Conservation (phyloP, 2,888 invertebrate species). For the Xestia c-nigrum region DNA sequence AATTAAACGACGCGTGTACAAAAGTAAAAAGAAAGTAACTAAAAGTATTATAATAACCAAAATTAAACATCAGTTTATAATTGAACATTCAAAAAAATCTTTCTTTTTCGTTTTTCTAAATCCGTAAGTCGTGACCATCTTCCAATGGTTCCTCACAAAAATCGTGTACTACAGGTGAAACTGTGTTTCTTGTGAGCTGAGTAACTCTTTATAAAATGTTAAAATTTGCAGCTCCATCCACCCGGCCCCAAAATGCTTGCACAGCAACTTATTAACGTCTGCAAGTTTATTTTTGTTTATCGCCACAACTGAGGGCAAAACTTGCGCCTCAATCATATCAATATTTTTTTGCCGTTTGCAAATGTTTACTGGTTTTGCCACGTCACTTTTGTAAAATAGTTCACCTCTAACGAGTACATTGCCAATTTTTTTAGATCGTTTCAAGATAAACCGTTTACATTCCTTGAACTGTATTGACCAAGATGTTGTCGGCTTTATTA, state of each 20-base stretch:
- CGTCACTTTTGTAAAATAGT: no score
- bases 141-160: slow-evolving; percentile 25
- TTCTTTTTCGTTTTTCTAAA: slow-evolving; percentile 21
- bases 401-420: no score
- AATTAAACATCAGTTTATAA: neutral
- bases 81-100: slow-evolving; percentile 10
- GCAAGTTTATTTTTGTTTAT: slow-evolving; percentile 58
- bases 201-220: slow-evolving; percentile 22
- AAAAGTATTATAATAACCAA: no score
- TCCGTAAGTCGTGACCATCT: slow-evolving; percentile 16
- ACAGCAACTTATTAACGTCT: slow-evolving; percentile 50
- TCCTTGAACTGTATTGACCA: no score
- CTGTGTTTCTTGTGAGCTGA: slow-evolving; percentile 23
- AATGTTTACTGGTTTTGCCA: slow-evolving; percentile 16
- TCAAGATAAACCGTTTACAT: no score
- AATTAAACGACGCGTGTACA: slow-evolving; percentile 17
- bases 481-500: no score
- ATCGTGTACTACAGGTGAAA: slow-evolving; percentile 14
- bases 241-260: slow-evolving; percentile 52
- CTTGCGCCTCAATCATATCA: slow-evolving; percentile 34
- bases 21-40: slow-evolving; percentile 10
- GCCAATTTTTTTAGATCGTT: no score
- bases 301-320: slow-evolving; percentile 33
- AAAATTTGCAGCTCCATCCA: slow-evolving; percentile 43
- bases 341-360: slow-evolving; percentile 26